Evolutionary conservation across 2,113 vertebrate genomes (phyloP), one percentile per base, ranked within the genome.

Genomic region (Urocynchramus pylzowi): DNA sequence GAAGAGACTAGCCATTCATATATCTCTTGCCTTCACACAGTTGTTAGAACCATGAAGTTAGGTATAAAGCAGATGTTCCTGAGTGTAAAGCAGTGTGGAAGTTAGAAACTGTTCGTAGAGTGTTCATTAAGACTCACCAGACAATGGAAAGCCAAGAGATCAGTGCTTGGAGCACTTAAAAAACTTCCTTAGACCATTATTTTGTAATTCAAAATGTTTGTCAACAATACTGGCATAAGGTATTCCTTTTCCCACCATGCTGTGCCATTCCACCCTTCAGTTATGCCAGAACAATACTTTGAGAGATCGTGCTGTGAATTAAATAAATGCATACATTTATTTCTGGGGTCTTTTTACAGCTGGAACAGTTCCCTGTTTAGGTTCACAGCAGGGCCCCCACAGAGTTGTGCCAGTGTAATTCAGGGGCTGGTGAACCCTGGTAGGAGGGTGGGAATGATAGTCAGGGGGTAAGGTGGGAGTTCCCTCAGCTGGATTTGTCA

Each of bases 251-350:
- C 68, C 76, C 89, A 86, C 23, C 39, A 31, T 63, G 24, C 45
- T 89, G 45, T 83, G 76, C 89, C 64, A 59, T 63, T 89, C 79
- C 71, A 70, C 59, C 64, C 83, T 47, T 94, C 7, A 5, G 47
- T 86, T 95, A 53, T 63, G 64, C 60, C 80, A 78, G 84, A 95
- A 95, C 93, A 97, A 96, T 95, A 67, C 92, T 92, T 89, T 39
- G 68, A 77, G 95, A 35, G 39, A 53, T 81, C 79, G 18, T 78
- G 94, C 93, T 95, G 94, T 93, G 94, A 95, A 74, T 92, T 95
- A 93, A 96, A 73, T 87, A 94, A 13, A 89, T 90, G 37, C 83
- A 88, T 95, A 67, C 60, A 81, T 93, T 92, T 92, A 71, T 84
- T 95, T 89, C 7, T 86, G 42, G 24, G 30, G 27, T 84, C 60